These are phyloP conservation scores for Tupiocoris notatus DNA, from an alignment of 2,888 invertebrate genomes.

Conservation along the genomic window DNA sequence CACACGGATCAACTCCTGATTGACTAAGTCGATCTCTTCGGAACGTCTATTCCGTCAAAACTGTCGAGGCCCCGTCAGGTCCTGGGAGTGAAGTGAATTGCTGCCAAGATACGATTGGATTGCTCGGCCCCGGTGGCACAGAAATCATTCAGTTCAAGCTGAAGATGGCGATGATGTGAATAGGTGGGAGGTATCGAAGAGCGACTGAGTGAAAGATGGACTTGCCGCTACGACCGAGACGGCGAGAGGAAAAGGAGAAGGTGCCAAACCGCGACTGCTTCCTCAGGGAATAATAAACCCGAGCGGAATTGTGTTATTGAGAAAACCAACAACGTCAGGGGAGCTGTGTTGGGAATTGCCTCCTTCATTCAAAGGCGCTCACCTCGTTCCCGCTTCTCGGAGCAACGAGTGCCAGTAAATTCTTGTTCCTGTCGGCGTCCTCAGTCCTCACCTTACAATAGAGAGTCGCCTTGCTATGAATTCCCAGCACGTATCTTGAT, in stretches of 20 bases:
- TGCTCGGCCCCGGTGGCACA: background rate
- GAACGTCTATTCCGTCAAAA: background rate
- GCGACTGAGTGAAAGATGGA: background rate
- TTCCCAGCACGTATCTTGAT: background rate
- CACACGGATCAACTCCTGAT: background rate
- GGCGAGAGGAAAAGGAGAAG: background rate
- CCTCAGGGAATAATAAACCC: conserved; percentile 28
- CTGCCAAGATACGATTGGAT: background rate
- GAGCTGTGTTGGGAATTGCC: conserved; percentile 28
- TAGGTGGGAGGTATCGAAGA: background rate
- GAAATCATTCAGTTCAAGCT: background rate
- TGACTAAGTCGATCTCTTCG: background rate
- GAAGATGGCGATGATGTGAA: background rate
- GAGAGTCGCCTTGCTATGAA: background rate
- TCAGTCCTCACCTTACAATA: background rate
- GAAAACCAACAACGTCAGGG: conserved; percentile 32
- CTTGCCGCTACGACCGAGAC: too few relatives aligned
- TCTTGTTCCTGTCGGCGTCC: background rate
- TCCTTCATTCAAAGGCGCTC: background rate
- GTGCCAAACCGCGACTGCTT: conserved; percentile 27
- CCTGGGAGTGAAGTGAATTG: background rate
- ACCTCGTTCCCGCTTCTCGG: background rate
- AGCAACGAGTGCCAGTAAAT: background rate
- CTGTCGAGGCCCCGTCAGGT: background rate
- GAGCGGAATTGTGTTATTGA: conserved; percentile 39